Evolutionary conservation across 1,140 invertebrate species (phyloP), one percentile per base, ranked within the genome.

Genomic region (Drosophila melanica): DNA sequence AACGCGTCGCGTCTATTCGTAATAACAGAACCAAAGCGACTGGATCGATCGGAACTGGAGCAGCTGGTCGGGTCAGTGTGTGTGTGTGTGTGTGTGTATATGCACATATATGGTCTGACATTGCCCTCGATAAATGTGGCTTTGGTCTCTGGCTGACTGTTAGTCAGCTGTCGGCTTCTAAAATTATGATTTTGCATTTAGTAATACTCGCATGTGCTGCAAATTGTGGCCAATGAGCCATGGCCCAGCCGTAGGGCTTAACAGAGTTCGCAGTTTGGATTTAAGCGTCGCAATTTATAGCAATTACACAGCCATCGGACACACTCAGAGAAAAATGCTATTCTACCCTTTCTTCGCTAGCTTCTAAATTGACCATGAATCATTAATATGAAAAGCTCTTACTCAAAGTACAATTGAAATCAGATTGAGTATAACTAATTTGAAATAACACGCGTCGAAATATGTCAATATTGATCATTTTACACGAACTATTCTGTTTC

Each of bases 271-370:
- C 47, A 55, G 44, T 44, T 68, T 60, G 0, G 16, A 42, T 51
- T 60, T 60, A 42, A 68, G 45, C 55, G 37, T 12, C 16, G 55
- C 39, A 37, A 60, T 65, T 71, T 55, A 55, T 65, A 60, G 51
- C 51, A 57, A 57, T 65, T 71, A 50, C 16, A 50, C 23, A 3
- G 3, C 12, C 20, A 35, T 35, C 7, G 11, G 5, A 41, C 11
- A 41, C 33, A 35, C 9, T 10, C 3, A 9, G 9, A 10, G 9
- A 35, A 35, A 27, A 27, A 4, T 4, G 23, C 23, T 27, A 5
- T 27, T 27, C 23, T 27, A 18, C 18, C 18, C 18, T 18, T 18
- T 18, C 1, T 18, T 18, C 18, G 1, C 18, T 18, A 18, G 2
- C 2, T 18, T 18, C 1, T 18, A 18, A 18, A 18, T 18, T 2